Evolutionary conservation across 2,113 vertebrate species (phyloP).

Genomic region (Baryphthengus martii): DNA sequence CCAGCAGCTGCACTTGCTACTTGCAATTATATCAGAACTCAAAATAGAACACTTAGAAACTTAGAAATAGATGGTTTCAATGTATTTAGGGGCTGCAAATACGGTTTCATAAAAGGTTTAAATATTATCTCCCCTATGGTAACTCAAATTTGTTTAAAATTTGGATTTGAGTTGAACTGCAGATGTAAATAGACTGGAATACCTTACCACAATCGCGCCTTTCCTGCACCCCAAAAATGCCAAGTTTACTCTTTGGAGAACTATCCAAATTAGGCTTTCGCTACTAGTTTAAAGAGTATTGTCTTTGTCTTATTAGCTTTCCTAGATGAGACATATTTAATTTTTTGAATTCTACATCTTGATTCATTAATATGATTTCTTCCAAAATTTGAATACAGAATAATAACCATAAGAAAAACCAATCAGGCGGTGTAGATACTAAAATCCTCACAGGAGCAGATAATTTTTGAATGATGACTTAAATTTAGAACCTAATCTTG

Average conservation of each 20-base stretch:
- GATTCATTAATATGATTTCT: not conserved
- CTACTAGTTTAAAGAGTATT: not conserved
- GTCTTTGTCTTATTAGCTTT: not conserved
- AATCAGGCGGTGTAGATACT: not conserved
- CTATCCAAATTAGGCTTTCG: not conserved
- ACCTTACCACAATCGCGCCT: not conserved
- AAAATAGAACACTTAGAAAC: slow-evolving; percentile 37
- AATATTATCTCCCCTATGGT: not conserved
- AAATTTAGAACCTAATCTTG: not conserved
- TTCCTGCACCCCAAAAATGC: not conserved
- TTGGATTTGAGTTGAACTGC: not conserved
- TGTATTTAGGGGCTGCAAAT: not conserved
- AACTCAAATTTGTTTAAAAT: slow-evolving; percentile 21
- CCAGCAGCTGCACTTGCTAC: slow-evolving; percentile 14
- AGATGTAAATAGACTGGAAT: not conserved
- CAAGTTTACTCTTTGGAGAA: not conserved
- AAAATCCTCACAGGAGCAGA: not conserved
- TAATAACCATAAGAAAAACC: not conserved
- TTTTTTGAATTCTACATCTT: not conserved
- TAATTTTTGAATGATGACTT: not conserved
- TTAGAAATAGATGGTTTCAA: not conserved
- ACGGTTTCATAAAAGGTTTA: slow-evolving; percentile 5
- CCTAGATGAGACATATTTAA: not conserved
- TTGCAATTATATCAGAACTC: not conserved
- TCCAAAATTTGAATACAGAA: not conserved